Evolutionary conservation across 2,797 vertebrate genomes (phyloP), one percentile per base, ranked within the genome.

Genomic region (Merluccius polli): DNA sequence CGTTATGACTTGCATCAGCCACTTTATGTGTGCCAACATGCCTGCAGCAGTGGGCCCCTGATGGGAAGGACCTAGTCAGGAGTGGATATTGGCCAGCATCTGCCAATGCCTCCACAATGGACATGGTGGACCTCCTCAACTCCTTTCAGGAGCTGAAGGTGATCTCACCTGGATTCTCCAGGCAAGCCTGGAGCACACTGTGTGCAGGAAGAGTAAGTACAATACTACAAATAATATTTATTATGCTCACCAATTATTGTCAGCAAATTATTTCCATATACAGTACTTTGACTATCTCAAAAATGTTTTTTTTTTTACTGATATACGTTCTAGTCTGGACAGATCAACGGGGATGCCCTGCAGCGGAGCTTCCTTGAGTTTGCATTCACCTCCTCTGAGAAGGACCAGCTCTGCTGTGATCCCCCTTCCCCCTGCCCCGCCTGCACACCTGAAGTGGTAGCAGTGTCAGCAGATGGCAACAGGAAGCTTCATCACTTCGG

Each of bases 311-410:
- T 38, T 12, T 4, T 59, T 9, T 27, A 9, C 65, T 68, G 21
- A 68, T 68, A 24, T 68, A 68, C 52, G 15, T 68, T 68, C n/a
- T 68, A 68, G 65, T 68, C 65, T 68, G 65, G 65, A 68, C 65
- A 68, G 6, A 29, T 27, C 63, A 67, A 41, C 13, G 13, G 38
- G 38, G 38, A 41, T 41, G 38, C 38, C 38, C 38, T 41, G 38
- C 38, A 41, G 52, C n/a, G n/a, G n/a, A n/a, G n/a, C n/a, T n/a
- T n/a, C n/a, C n/a, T n/a, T n/a, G n/a, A n/a, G 52, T 63, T 63
- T 63, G 12, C 16, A 18, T 63, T 12, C 21, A n/a, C 52, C 52
- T 63, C 52, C 52, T 63, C 4, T 63, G 52, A 63, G 52, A 63
- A 63, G 21, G 52, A 63, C 52, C 21, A 63, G 52, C 52, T 63